Base-by-base conservation (phyloP, 2,888 invertebrate genomes). In the Vannuccia rotundouncinata region DNA sequence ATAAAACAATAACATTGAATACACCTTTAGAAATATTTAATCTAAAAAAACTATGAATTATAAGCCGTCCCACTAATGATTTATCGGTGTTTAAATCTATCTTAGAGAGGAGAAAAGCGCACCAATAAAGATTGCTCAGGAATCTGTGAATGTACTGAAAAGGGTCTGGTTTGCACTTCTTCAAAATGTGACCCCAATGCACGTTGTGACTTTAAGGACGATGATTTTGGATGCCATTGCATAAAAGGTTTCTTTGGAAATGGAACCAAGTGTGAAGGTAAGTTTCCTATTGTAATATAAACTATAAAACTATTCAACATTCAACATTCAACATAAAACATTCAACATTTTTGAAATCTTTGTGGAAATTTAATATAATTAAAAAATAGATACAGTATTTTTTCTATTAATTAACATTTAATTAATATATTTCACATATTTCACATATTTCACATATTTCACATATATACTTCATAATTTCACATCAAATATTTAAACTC, bases 151-250 rank as follows among this genome's bases (percentile, higher is more conserved):
- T 80, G 80, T 73, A 78, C 45, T 0, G 5, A 31, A 1, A 22
- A 60, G 28, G 66, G 80, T 29, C 59, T 80, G 29, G 30, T 59
- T 5, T 80, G 80, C 80, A 60, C 0, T 13, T n/a, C 59, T 25
- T 60, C 31, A 28, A 31, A 28, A 45, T 81, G 81, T 59, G 73
- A 75, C 31, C 1, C 29, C 25, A 28, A 81, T 81, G 77, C 80
- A 29, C 28, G 29, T 13, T 81, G 81, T 78, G 74, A 78, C 22
- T 59, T 81, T 59, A 77, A 60, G 28, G 66, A 81, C 28, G 81
- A 81, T 59, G 78, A 73, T 2, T 81, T 66, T 74, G 77, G 59
- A 25, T 81, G 81, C 78, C 74, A 81, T 66, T 81, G 81, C 60
- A 78, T 28, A 27, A 29, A 77, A 45, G 81, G 81, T 25, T 81